Evolutionary conservation across 2,888 invertebrate genomes (phyloP), one percentile per base, ranked within the genome.

Genomic region (Machimus rusticus): DNA sequence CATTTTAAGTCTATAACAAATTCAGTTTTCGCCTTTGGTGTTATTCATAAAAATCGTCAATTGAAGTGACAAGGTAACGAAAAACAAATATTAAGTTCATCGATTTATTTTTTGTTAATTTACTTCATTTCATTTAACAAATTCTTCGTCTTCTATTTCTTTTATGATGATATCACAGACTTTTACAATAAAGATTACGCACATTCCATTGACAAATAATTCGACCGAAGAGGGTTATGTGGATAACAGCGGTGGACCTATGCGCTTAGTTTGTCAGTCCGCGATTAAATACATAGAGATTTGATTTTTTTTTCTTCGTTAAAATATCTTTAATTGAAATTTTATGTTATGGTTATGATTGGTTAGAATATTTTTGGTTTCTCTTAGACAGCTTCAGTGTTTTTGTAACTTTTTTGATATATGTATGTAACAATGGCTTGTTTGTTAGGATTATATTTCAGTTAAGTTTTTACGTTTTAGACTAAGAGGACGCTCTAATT

Each of bases 31-130:
- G 66, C 28, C 66, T 57, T 88, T 86, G 57, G 76, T 46, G 86
- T 82, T 88, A 89, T 81, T 85, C 9, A 66, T 66, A 28, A 87
- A 74, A 77, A 88, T 88, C 46, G 51, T 86, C 31, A 19, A 86
- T 85, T 66, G 31, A 37, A 34, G 34, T 76, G 76, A 76, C 76
- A 76, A 79, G 79, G 87, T 87, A 86, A 88, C 57, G 88, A 85
- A 88, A 88, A 57, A 39, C 2, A n/a, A 31, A 87, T 88, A 87
- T 87, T 37, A 23, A 86, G 43, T 79, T 74, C 12, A 39, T 39
- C 39, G 39, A 12, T 39, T 39, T 39, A 87, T 84, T 39, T 39
- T 86, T 88, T 87, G 28, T 74, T 84, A 77, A 46, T 76, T 86
- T 87, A 87, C 51, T 74, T 78, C 28, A 66, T 23, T 66, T n/a